Base-by-base conservation (phyloP, 2,113 vertebrate genomes). In the Trachemys scripta region DNA sequence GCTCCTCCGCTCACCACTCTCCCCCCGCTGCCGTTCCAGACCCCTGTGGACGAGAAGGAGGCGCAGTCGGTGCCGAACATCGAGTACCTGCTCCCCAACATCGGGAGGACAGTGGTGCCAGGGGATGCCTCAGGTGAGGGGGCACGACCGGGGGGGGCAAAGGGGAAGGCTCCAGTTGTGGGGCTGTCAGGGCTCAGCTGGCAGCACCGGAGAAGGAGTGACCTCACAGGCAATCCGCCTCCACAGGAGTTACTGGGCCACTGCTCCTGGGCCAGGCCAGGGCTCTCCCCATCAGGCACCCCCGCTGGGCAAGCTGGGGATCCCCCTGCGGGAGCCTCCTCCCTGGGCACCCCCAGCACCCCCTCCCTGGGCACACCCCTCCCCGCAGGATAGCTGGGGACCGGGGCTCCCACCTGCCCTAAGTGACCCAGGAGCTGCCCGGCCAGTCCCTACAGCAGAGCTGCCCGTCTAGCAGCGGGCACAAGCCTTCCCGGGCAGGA, bases 71-170 rank as follows among this genome's bases (percentile, higher is more conserved):
- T 99, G 95, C 99, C 99, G 87, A 99, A 99, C 98, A 99, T 99
- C 7, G 99, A 99, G 98, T 99, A 99, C 97, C 98, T 99, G 96
- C 98, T 99, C 81, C 98, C 99, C 98, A 99, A 99, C 98, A 99
- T 99, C 38, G 99, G 99, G 97, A 98, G 99, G 98, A 99, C 99
- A 0, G 97, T 96, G 75, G 98, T 98, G n/a, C 98, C 99, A 2
- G 98, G 99, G 4, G 99, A 99, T 92, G 99, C 99, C 50, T 98
- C 99, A 97, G 99, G 99, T 99, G 98, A 99, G 99, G 85, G 2
- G 75, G 47, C 82, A 85, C 76, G 88, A 4, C 9, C 6, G 42
- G 45, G 49, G 31, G 4, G 47, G 25, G 19, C 49, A 4, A 29
- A 8, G 72, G 12, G 10, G 13, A 47, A 24, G 78, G 45, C n/a